Conservation (phyloP, 2,113 vertebrate genomes). For the Colaptes auratus region DNA sequence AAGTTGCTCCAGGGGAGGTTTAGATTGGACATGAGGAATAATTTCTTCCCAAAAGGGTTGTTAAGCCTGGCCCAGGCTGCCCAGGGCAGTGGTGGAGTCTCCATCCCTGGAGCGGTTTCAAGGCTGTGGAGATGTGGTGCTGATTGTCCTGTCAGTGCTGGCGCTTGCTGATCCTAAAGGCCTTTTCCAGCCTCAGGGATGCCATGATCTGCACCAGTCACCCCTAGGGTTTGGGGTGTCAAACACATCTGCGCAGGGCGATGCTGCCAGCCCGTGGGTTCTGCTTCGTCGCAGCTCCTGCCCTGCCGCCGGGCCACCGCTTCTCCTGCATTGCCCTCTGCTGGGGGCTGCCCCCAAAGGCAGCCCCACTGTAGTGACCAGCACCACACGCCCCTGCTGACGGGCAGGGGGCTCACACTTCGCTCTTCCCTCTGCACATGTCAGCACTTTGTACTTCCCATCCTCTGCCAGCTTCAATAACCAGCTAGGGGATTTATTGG, state of each 20-base stretch:
- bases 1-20: background rate
- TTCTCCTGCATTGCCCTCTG: conserved; percentile 63
- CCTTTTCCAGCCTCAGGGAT: background rate
- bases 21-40: background rate
- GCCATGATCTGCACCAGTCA: background rate
- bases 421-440: background rate
- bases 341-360: conserved; percentile 1
- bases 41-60: background rate
- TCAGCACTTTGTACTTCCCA: background rate
- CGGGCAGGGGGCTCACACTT: too few relatives aligned
- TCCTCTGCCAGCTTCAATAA: background rate
- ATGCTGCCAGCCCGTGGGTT: background rate
- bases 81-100: background rate
- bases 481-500: too few relatives aligned
- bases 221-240: background rate
- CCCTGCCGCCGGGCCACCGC: background rate
- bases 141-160: background rate
- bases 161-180: background rate
- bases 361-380: too few relatives aligned
- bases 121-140: background rate
- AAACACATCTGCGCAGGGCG: background rate
- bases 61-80: background rate
- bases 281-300: background rate
- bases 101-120: background rate
- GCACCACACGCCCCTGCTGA: background rate